Base-by-base conservation (phyloP, 2,888 invertebrate genomes). In the Morpho deidamia region DNA sequence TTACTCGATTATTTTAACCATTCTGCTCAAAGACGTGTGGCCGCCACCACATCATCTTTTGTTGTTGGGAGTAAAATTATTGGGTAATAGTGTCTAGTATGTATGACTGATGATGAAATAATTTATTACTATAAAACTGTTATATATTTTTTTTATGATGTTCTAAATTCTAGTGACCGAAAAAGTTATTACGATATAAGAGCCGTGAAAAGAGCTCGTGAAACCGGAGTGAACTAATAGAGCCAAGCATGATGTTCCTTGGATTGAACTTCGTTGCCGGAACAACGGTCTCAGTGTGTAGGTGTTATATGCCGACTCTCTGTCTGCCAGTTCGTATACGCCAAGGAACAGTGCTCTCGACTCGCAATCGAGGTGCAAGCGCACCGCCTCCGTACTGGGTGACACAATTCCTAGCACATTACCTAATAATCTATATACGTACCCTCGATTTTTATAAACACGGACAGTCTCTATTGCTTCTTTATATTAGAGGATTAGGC, bases 381-480 rank as follows among this genome's bases (percentile, higher is more conserved):
- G 74, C 66, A 78, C 78, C 83, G 83, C 83, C 83, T 80, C 82
- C 80, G 73, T 73, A 77, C 78, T 74, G 78, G 79, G 80, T 84
- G 87, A 85, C 85, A 86, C 83, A 87, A 86, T 85, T 86, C 82
- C 83, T 76, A 72, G 74, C 79, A 78, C 78, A 83, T 85, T 81
- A 83, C 78, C 79, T 79, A 85, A 71, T 70, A 68, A 79, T 83
- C 75, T 74, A 60, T 55, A 51, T 59, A 62, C 53, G 72, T 67
- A 77, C 78, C 70, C 71, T 68, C 68, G 66, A 76, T 77, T 78
- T 79, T 65, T 23, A 23, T 23, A 23, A 23, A 23, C 23, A 23
- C 23, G 23, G 23, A 23, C 23, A 23, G 23, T 23, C 23, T 23
- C 23, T 5, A 5, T 23, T 23, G 23, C 23, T 23, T 23, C 23